Evolutionary conservation across 2,113 vertebrate genomes (phyloP).

Genomic region (Cnemophilus loriae): DNA sequence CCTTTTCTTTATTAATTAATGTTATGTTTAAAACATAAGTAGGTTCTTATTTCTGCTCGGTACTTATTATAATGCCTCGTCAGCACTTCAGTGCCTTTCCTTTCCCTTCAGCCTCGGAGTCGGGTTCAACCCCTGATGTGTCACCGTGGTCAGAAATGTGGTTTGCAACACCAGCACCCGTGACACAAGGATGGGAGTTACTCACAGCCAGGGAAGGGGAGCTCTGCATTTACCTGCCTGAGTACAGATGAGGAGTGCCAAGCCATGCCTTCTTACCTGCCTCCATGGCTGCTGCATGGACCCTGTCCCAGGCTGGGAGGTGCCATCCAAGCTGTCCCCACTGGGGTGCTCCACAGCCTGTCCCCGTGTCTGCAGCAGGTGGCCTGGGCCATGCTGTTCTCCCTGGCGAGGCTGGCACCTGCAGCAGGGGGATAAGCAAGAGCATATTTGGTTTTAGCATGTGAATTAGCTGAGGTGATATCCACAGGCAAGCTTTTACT

Average conservation of each 20-base stretch:
- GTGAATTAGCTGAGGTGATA: not conserved
- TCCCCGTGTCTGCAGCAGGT: not conserved
- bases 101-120: not conserved
- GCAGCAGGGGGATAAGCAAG: fast-evolving
- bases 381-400: fast-evolving
- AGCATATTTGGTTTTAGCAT: not conserved
- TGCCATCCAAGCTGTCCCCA: not conserved
- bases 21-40: conserved; percentile 55
- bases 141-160: not conserved
- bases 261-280: not conserved
- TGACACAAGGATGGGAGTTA: fast-evolving
- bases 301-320: not conserved
- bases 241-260: fast-evolving
- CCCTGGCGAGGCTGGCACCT: not conserved
- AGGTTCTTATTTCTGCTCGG: conserved; percentile 14
- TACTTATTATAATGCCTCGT: not conserved
- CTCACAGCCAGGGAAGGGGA: fast-evolving
- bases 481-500: not conserved
- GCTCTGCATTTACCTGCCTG: not conserved
- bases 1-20: conserved; percentile 64
- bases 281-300: not conserved
- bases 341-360: fast-evolving
- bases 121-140: not conserved
- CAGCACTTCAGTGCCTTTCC: not conserved
- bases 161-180: not conserved